Base-by-base conservation (phyloP, 2,797 vertebrate species). In the Acrossocheilus wenchowensis region DNA sequence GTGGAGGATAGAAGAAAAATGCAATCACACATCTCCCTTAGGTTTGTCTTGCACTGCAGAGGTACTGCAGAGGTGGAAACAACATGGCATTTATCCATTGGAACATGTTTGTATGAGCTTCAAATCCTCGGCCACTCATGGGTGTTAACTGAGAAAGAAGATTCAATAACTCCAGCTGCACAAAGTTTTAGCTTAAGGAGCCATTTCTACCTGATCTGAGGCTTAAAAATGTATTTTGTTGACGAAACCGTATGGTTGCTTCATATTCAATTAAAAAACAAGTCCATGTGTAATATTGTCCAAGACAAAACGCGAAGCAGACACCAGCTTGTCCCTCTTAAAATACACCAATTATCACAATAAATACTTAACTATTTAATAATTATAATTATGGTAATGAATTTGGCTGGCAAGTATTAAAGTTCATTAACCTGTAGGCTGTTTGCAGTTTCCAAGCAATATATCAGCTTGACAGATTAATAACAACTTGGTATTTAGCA, bases 21-120 rank as follows among this genome's bases (percentile, higher is more conserved):
- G 39, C 26, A 45, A 69, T 2, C 36, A 45, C 43, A 79, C 50
- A 50, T 14, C 62, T 9, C 79, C n/a, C 14, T 57, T 62, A 60
- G 54, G 66, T 84, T 88, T 80, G 84, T 86, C 79, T 80, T 62
- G 30, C 30, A 30, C 30, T 30, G 30, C 30, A 30, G 30, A 30
- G 30, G 64, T 60, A 45, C 71, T 4, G 30, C 54, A 81, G 78
- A 66, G 62, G 45, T 74, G 36, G 74, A 54, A 82, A 82, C 36
- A 57, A 68, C 62, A 57, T 11, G 12, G 43, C 34, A 80, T 83
- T 86, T 71, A 43, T 84, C 45, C 71, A 73, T 8, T 64, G 71
- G 26, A 45, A 19, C 15, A 23, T 36, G 81, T 15, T 43, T 68
- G 23, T 19, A 39, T 50, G 48, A 21, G 34, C 71, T 54, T 82